Evolutionary conservation across 1,140 invertebrate genomes (phyloP), one percentile per base, ranked within the genome.

Genomic region (Drosophila ogumai): DNA sequence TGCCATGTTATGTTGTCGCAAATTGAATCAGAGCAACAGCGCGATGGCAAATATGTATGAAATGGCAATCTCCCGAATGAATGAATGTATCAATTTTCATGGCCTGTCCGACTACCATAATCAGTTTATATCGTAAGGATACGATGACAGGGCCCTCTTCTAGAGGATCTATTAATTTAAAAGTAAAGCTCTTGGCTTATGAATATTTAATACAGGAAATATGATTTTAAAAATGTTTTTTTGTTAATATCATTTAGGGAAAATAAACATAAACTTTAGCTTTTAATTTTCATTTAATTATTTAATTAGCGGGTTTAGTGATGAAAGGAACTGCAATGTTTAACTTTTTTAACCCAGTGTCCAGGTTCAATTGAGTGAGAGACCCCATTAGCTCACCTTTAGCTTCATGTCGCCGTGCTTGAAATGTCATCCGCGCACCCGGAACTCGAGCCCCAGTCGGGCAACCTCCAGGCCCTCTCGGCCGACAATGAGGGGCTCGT

Each of bases 391-490:
- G 78, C 91, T 92, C 79, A 94, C 94, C 93, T 98, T 97, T 75
- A 98, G 94, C 92, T 97, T 97, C 93, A 97, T 95, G 92, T 97
- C 96, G 81, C 96, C 96, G 58, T 95, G 95, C 79, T 95, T 95
- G 93, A 97, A 97, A 93, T 97, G 97, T 90, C 96, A 95, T 46
- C 94, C 94, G 68, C 95, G 94, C 19, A 96, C 96, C 79, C 94
- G 94, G 91, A 98, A 97, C 87, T 96, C 94, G 40, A 96, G 93
- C 6, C 95, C 95, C 9, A 97, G 93, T n/a, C 95, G 95, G 5
- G 96, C 95, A 43, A 96, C 95, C 84, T 97, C 96, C 49, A 97
- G 93, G 0, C 96, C 91, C 56, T 92, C 91, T 19, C 91, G 79
- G 3, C 91, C 91, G n/a, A 91, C 91, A 54, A 87, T 60, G 38